A percentile compares a stretch with the other conserved stretches of the same genome.
Evolutionary conservation across 2,113 vertebrate genomes (phyloP).

Genomic region (Theropithecus gelada): DNA sequence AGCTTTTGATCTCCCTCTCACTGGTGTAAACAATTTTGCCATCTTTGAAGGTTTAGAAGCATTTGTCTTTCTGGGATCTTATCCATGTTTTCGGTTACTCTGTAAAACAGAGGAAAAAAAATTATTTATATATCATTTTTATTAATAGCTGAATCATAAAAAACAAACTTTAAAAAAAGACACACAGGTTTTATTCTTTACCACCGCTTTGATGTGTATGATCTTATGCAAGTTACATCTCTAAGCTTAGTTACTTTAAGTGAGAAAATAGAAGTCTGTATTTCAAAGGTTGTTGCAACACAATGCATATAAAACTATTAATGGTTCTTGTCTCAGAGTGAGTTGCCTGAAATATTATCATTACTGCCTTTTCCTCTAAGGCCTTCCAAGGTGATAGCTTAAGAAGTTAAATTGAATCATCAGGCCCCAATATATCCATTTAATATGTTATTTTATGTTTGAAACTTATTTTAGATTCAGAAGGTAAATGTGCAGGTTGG

Average conservation of each 20-base stretch:
- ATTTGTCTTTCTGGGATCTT: slow-evolving; percentile 85
- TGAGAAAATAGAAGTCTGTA: background rate
- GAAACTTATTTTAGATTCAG: too few species aligned
- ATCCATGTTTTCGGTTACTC: slow-evolving; percentile 85
- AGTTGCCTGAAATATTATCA: background rate
- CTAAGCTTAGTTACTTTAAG: background rate
- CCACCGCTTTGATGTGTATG: background rate
- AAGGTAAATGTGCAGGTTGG: too few species aligned
- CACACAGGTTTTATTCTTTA: background rate
- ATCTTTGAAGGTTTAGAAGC: slow-evolving; percentile 87
- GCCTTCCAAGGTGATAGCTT: background rate
- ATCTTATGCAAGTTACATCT: background rate
- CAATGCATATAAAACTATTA: background rate
- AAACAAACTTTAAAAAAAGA: background rate
- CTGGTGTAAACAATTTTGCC: slow-evolving; percentile 88
- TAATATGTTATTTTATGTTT: background rate
- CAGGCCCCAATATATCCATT: background rate
- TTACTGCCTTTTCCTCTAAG: background rate
- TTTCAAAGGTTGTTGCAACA: background rate
- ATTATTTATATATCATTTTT: slow-evolving; percentile 5
- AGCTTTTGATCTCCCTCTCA: slow-evolving; percentile 72
- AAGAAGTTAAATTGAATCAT: background rate
- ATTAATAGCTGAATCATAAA: slow-evolving; percentile 10
- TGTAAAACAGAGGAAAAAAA: slow-evolving; percentile 80
- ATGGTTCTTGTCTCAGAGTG: background rate